Percentiles rank a stretch among this genome's conserved stretches.
These are phyloP conservation scores for Rhyacophila brunnea DNA, from an alignment of 1,140 invertebrate species.

Conservation along the genomic window DNA sequence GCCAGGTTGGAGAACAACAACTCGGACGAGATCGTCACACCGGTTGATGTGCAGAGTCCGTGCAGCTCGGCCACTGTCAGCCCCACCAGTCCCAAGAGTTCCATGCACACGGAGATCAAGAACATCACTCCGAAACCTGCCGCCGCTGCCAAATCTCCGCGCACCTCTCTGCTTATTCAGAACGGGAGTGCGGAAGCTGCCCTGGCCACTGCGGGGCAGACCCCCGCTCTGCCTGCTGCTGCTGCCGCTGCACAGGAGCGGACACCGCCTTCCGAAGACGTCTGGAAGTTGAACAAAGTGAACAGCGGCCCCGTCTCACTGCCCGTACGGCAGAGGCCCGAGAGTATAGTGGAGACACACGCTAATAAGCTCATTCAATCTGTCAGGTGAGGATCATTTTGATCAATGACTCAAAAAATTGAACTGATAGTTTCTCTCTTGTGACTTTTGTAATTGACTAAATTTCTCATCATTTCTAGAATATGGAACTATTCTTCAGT, in stretches of 20 bases:
- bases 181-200: conserved; percentile 10
- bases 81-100: conserved; percentile 28
- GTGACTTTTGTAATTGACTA: too few species aligned
- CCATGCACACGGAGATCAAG: conserved; percentile 20
- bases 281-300: conserved; percentile 29
- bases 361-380: too few species aligned
- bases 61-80: conserved; percentile 27
- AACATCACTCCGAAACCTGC: conserved; percentile 11
- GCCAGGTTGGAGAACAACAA: conserved; percentile 17
- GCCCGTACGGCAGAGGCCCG: conserved; percentile 17
- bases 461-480: too few species aligned
- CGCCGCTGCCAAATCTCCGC: conserved; percentile 25
- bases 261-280: conserved; percentile 12
- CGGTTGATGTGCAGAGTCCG: conserved; percentile 6
- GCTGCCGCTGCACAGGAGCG: conserved; percentile 3
- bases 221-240: background rate
- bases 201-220: background rate
- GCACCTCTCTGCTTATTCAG: conserved; percentile 22
- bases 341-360: conserved; percentile 3
- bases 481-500: too few species aligned
- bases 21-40: background rate
- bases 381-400: too few species aligned
- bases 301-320: conserved; percentile 19
- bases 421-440: too few species aligned
- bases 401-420: too few species aligned